Evolutionary conservation across 2,113 vertebrate species (phyloP).

Genomic region (Oplegnathus fasciatus): DNA sequence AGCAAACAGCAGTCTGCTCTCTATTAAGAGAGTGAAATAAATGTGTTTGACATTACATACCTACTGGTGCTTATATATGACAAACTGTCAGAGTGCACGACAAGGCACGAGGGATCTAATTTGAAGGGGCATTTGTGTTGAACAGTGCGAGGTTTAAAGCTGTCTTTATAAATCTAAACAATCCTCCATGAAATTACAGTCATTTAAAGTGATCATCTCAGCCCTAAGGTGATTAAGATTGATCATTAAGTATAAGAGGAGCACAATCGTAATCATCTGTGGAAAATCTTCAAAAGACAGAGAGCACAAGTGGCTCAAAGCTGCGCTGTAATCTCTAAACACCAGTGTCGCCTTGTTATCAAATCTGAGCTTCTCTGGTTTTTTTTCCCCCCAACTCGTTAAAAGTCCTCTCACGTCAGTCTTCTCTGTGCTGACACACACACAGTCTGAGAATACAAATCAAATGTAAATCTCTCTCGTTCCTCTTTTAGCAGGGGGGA

Average conservation of each 20-base stretch:
- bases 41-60: not conserved
- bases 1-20: constrained; percentile 13
- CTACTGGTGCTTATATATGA: not conserved
- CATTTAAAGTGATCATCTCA: constrained; percentile 52
- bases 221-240: constrained; percentile 53
- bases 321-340: constrained; percentile 41
- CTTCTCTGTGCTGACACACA: constrained; percentile 43
- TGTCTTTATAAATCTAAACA: constrained; percentile 39
- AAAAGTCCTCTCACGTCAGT: constrained; percentile 59
- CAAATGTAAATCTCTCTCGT: constrained; percentile 60
- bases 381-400: constrained; percentile 24
- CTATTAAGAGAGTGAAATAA: constrained; percentile 10
- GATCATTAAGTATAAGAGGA: constrained; percentile 50
- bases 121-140: not conserved
- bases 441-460: constrained; percentile 67
- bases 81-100: constrained; percentile 20
- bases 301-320: constrained; percentile 45
- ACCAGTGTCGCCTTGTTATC: constrained; percentile 34
- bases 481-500: not conserved
- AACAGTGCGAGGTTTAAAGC: not conserved
- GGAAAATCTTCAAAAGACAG: constrained; percentile 53
- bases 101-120: not conserved
- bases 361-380: constrained; percentile 13
- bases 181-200: constrained; percentile 41
- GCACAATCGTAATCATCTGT: constrained; percentile 46